A percentile compares a stretch with the other conserved stretches of the same genome.
These are phyloP conservation scores for Pipistrellus nathusii DNA, from an alignment of 2,797 vertebrate species.

Conservation along the genomic window DNA sequence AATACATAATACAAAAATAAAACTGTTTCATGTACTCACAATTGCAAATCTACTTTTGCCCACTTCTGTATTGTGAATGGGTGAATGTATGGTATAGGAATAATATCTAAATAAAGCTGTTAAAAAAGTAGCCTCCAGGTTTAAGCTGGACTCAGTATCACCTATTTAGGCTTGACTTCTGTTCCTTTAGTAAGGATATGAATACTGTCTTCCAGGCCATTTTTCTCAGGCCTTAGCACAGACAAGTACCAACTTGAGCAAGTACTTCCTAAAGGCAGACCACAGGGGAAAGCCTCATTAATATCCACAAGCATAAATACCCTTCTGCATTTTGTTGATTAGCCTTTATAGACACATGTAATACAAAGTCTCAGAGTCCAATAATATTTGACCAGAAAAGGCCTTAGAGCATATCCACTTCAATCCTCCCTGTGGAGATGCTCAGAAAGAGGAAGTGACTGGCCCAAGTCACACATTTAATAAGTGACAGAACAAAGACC, in stretches of 20 bases:
- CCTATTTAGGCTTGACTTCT: not conserved
- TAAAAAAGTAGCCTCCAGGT: not conserved
- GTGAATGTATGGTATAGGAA: not conserved
- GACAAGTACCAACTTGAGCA: constrained; percentile 13
- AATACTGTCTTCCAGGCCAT: constrained; percentile 4
- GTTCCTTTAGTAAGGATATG: constrained; percentile 20
- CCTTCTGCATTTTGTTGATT: not conserved
- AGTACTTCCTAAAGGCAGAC: constrained; percentile 1
- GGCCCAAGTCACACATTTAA: not conserved
- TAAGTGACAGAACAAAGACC: not conserved
- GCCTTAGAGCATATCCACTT: not conserved
- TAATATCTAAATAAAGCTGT: constrained; percentile 30
- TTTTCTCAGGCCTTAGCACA: constrained; percentile 32
- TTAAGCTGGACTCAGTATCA: not conserved
- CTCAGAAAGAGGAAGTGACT: constrained; percentile 49
- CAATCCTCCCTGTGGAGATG: not conserved
- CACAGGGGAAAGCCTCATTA: constrained; percentile 16
- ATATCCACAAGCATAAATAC: not conserved
- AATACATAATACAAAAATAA: not conserved
- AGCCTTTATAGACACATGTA: constrained; percentile 34
- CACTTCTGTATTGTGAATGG: constrained; percentile 9
- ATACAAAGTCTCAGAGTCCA: constrained; percentile 17
- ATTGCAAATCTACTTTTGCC: not conserved
- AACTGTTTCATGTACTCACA: not conserved
- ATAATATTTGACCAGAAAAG: constrained; percentile 39